Conservation (phyloP, 2,113 vertebrate species). For the Leiothrix lutea region DNA sequence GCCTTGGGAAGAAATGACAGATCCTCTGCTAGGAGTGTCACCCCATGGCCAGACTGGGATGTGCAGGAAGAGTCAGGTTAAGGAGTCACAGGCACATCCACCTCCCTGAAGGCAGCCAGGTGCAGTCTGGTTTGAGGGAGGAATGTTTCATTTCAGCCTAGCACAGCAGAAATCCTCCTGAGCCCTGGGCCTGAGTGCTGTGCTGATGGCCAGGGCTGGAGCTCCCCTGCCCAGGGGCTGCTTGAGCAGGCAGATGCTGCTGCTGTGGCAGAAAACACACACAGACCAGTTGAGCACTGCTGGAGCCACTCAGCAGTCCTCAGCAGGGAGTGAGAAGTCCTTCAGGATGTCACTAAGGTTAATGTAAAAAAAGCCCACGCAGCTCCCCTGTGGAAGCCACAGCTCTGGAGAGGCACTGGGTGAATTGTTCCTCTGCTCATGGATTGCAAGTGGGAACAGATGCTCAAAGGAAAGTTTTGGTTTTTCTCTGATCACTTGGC, state of each 20-base stretch:
- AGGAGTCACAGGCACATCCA: rapidly evolving
- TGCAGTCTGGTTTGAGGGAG: background rate
- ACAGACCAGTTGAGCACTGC: background rate
- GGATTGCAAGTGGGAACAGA: background rate
- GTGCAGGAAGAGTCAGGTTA: background rate
- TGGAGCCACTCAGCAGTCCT: background rate
- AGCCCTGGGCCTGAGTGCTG: background rate
- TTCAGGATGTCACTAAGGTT: background rate
- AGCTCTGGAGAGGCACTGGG: background rate
- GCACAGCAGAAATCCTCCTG: background rate
- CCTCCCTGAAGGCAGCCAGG: background rate
- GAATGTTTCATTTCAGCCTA: background rate
- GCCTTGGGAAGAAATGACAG: background rate
- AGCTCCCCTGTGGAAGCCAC: background rate
- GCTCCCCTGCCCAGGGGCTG: background rate
- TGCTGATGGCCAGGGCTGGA: background rate
- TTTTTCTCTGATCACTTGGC: background rate
- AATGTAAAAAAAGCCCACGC: background rate
- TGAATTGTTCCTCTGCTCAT: background rate
- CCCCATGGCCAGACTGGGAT: background rate
- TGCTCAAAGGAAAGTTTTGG: background rate
- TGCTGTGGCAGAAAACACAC: background rate
- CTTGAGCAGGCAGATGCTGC: background rate
- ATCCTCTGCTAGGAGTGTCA: background rate
- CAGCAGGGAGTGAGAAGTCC: background rate